Evolutionary conservation across 1,140 invertebrate genomes (phyloP).

Genomic region (Danaus plexippus): DNA sequence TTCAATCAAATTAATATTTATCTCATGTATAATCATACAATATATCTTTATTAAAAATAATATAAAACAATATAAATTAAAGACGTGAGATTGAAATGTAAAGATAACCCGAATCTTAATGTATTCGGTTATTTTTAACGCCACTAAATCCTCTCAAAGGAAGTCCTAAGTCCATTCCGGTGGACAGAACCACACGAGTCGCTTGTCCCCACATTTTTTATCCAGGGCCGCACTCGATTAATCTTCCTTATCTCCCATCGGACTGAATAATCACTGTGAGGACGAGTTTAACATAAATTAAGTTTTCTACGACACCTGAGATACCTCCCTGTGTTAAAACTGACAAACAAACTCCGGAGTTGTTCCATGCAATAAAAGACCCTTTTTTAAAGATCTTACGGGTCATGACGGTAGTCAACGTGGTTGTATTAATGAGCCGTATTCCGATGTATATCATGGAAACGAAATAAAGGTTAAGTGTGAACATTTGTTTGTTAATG

Average conservation of each 20-base stretch:
- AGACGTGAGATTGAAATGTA: conserved; percentile 1
- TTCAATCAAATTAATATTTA: conserved; percentile 4
- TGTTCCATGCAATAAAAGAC: conserved; percentile 13
- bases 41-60: too few species aligned
- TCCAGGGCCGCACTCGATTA: conserved; percentile 48
- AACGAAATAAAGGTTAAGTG: conserved; percentile 64
- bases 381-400: conserved; percentile 18
- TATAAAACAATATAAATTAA: too few species aligned
- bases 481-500: conserved; percentile 69
- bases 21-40: not conserved
- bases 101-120: conserved; percentile 3
- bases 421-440: conserved; percentile 58
- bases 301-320: conserved; percentile 65
- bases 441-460: conserved; percentile 53
- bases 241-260: conserved; percentile 64
- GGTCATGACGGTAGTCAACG: conserved; percentile 8
- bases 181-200: conserved; percentile 46
- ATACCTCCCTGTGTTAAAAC: conserved; percentile 48
- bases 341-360: conserved; percentile 7
- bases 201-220: conserved; percentile 52
- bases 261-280: conserved; percentile 56
- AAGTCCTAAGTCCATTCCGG: conserved; percentile 26
- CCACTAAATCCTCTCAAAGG: conserved; percentile 16
- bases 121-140: conserved; percentile 12
- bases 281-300: conserved; percentile 68